phyloP scores from a whole-genome alignment of 2,113 vertebrate species.

The Zosterops hypoxanthus region DNA sequence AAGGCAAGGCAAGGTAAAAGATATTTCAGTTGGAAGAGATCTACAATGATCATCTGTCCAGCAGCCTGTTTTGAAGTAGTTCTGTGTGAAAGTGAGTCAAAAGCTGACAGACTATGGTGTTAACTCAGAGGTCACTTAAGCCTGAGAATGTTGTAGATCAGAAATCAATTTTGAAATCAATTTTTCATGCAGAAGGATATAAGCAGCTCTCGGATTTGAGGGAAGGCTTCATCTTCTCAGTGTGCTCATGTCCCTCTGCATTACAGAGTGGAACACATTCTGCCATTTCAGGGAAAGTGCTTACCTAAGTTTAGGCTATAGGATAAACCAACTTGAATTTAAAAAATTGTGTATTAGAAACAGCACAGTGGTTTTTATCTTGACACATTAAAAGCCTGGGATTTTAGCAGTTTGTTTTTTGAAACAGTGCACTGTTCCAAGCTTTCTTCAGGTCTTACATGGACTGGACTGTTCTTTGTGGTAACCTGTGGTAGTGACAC shows the following conservation, averaged over 20 bases:
- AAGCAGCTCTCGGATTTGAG: background rate
- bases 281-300: background rate
- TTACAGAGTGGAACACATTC: background rate
- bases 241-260: rapidly evolving
- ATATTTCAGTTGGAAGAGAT: background rate
- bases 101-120: background rate
- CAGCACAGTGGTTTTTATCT: background rate
- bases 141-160: background rate
- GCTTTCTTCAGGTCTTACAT: background rate
- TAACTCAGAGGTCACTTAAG: background rate
- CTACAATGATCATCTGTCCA: background rate
- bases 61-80: background rate
- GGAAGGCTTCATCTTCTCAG: background rate
- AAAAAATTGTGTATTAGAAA: background rate
- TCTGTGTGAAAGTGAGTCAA: background rate
- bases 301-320: background rate
- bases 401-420: background rate
- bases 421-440: background rate
- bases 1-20: too few relatives aligned
- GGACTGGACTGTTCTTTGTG: background rate
- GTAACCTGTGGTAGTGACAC: background rate
- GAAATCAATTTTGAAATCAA: background rate
- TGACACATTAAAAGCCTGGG: background rate
- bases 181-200: background rate
- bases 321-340: background rate